Conservation (phyloP, 2,888 invertebrate genomes). For the Salticus scenicus region DNA sequence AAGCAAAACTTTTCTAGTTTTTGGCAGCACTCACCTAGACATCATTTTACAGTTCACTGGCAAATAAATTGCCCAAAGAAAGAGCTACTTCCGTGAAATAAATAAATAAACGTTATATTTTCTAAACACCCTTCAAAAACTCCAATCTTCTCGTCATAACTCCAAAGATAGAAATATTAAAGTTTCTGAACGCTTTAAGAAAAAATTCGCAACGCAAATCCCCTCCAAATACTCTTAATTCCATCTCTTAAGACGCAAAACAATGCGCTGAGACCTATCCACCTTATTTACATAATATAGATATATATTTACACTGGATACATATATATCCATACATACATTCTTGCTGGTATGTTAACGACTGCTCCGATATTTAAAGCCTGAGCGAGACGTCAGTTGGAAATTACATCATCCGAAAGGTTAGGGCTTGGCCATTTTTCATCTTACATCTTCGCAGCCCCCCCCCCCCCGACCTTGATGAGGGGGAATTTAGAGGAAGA, state of each 20-base stretch:
- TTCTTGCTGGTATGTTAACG: constrained; percentile 1
- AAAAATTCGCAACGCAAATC: not conserved
- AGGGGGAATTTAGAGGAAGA: constrained; percentile 13
- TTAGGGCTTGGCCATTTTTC: constrained; percentile 59
- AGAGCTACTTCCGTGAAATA: too few relatives aligned
- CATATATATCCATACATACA: not conserved
- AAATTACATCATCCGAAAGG: constrained; percentile 59
- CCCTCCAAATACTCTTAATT: constrained; percentile 22
- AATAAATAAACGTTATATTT: too few relatives aligned
- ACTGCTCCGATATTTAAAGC: constrained; percentile 29
- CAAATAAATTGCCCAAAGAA: too few relatives aligned
- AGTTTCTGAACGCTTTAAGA: not conserved
- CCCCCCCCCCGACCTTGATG: constrained; percentile 20
- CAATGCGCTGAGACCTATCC: constrained; percentile 12
- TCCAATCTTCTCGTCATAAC: not conserved
- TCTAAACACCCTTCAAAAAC: not conserved
- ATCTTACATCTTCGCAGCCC: constrained; percentile 23
- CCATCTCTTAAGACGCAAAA: constrained; percentile 16
- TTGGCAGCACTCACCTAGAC: too few relatives aligned
- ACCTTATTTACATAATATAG: constrained; percentile 17
- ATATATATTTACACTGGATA: not conserved
- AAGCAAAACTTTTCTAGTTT: too few relatives aligned
- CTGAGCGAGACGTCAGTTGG: constrained; percentile 40
- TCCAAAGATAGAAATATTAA: not conserved
- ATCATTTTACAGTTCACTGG: too few relatives aligned